Conservation (phyloP, 2,113 vertebrate species). For the Hippocampus guttulatus region DNA sequence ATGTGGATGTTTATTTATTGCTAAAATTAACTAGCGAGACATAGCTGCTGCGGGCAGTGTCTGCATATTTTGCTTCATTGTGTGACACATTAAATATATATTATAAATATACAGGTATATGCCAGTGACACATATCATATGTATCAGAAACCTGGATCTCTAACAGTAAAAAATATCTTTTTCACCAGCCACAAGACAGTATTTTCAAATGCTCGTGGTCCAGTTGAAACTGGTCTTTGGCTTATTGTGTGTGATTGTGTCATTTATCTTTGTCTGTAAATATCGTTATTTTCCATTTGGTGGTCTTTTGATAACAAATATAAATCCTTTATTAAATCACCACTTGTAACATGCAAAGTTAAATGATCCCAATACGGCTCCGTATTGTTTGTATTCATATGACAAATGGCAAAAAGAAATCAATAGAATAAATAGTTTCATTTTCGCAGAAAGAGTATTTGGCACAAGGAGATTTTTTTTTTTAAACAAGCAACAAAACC, state of each 20-base stretch:
- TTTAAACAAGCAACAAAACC: constrained; percentile 32
- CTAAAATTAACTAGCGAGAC: constrained; percentile 20
- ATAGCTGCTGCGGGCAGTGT: constrained; percentile 44
- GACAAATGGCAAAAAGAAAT: constrained; percentile 19
- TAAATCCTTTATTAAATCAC: constrained; percentile 59
- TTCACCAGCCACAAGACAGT: background rate
- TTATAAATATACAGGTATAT: background rate
- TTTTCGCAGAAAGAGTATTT: constrained; percentile 33
- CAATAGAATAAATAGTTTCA: constrained; percentile 38
- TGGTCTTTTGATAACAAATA: constrained; percentile 57
- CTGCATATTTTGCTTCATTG: constrained; percentile 46
- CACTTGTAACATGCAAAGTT: constrained; percentile 58
- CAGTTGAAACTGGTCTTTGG: constrained; percentile 30
- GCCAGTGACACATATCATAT: constrained; percentile 9
- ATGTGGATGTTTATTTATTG: constrained; percentile 51
- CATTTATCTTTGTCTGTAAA: constrained; percentile 30
- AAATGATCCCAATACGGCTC: constrained; percentile 43
- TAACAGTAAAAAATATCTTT: constrained; percentile 11
- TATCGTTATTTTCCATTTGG: constrained; percentile 21
- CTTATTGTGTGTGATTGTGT: constrained; percentile 31
- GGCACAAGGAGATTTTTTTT: constrained; percentile 42
- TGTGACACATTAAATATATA: constrained; percentile 17
- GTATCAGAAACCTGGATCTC: constrained; percentile 38
- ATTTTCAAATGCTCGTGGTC: constrained; percentile 19
- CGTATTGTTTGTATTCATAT: constrained; percentile 16